Evolutionary conservation across 1,140 invertebrate species (phyloP).

Genomic region (Idris sp.): DNA sequence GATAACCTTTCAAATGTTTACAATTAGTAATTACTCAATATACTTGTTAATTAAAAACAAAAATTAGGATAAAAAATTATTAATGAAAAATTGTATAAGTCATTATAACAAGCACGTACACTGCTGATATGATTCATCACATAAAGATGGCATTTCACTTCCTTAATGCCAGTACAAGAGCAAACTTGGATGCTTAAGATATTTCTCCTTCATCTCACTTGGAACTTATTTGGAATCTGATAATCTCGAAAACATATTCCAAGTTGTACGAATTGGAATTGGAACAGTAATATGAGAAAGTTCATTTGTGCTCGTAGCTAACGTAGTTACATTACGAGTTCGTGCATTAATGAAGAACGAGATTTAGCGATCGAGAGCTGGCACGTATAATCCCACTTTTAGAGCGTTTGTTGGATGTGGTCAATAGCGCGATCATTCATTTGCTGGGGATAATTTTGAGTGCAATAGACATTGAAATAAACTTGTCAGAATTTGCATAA

Average conservation of each 20-base stretch:
- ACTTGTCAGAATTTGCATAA: constrained; percentile 49
- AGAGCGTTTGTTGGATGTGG: constrained; percentile 40
- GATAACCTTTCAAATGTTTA: too few species aligned
- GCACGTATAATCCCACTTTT: constrained; percentile 52
- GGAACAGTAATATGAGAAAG: constrained; percentile 53
- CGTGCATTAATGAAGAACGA: constrained; percentile 57
- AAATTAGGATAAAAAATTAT: too few species aligned
- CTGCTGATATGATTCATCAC: too few species aligned
- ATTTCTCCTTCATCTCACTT: constrained; percentile 36
- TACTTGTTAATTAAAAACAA: too few species aligned
- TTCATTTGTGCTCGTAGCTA: constrained; percentile 56
- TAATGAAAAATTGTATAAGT: too few species aligned
- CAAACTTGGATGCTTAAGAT: constrained; percentile 34
- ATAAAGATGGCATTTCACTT: too few species aligned
- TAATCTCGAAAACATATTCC: constrained; percentile 56
- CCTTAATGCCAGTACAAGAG: too few species aligned
- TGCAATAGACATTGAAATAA: constrained; percentile 39
- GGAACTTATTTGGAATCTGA: constrained; percentile 53
- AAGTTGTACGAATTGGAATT: constrained; percentile 49
- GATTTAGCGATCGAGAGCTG: constrained; percentile 40
- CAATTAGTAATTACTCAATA: too few species aligned
- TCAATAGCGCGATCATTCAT: constrained; percentile 57
- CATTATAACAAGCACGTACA: too few species aligned
- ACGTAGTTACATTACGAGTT: constrained; percentile 58
- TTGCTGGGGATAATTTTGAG: constrained; percentile 30